These are phyloP conservation scores for Motacilla alba DNA, from an alignment of 2,113 vertebrate species.

Conservation along the genomic window DNA sequence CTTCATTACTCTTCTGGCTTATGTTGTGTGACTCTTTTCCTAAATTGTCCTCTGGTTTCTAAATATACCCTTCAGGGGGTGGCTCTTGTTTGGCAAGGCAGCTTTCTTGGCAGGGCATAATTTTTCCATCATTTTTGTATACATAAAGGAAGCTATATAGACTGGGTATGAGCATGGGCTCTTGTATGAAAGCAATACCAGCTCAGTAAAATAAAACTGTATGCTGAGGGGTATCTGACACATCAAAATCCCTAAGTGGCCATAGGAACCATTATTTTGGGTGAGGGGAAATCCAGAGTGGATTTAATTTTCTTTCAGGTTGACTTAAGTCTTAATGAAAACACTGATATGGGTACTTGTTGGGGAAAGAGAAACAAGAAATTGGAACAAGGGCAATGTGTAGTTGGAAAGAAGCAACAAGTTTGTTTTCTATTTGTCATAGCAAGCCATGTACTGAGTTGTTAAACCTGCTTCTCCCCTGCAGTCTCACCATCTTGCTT, in stretches of 20 bases:
- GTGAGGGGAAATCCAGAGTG: background rate
- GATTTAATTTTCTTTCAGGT: background rate
- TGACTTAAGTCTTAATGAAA: background rate
- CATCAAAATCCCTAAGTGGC: accelerated
- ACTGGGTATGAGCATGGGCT: background rate
- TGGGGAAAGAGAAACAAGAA: background rate
- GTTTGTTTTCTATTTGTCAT: background rate
- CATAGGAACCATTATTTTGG: background rate
- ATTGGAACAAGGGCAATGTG: background rate
- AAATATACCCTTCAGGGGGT: conserved; percentile 13
- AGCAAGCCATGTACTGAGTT: background rate
- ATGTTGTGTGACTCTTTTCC: background rate
- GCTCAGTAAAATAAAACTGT: background rate
- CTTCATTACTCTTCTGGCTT: background rate
- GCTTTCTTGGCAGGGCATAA: background rate
- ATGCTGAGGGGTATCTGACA: background rate
- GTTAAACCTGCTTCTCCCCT: background rate
- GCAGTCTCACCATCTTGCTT: background rate
- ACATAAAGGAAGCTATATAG: background rate
- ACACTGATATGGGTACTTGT: background rate
- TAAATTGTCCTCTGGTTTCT: background rate
- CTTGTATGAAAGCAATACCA: background rate
- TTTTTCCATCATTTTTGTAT: conserved; percentile 13
- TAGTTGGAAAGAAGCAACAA: background rate
- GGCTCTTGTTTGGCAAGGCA: background rate